Evolutionary conservation across 2,113 vertebrate species (phyloP), one percentile per base, ranked within the genome.

Genomic region (Callorhinus ursinus): DNA sequence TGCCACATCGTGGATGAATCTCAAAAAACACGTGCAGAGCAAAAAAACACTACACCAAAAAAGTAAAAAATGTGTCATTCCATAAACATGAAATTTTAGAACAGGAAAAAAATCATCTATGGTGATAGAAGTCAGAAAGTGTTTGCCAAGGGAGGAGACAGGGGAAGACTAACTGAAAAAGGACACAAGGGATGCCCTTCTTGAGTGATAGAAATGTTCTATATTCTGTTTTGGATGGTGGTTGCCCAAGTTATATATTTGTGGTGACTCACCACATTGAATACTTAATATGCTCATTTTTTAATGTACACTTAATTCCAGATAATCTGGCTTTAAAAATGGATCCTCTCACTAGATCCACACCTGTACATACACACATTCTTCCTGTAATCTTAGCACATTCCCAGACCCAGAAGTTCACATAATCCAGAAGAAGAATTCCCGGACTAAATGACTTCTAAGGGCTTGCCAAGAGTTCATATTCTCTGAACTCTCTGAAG

Each of bases 1-100:
- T 3, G 21, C 12, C 71, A 69, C 21, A 67, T 16, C 28, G 77
- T 55, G 59, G 31, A n/a, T 67, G 22, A 90, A 76, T 67, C 36
- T 85, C 88, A 36, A 49, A 65, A 88, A 46, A 16, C 77, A 8
- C 42, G 26, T 18, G 55, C 46, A 65, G 36, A 67, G n/a, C 16
- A 88, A 91, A 95, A 95, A 86, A 15, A 87, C 10, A 4, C 39
- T 46, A 86, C 18, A 57, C 6, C 18, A 57, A 26, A 93, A 77
- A 69, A 67, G 67, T 46, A 93, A 93, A 93, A 72, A 42, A 24
- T 84, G 31, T 76, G 13, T 39, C 39, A 85, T 65, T 36, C 46
- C 59, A 93, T 84, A 77, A 14, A 89, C 18, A 59, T 51, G 19
- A 82, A 93, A 93, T 69, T 77, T 71, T 84, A 42, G 57, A 93